Base-by-base conservation (phyloP, 1,140 invertebrate species). In the Hormaphis cornu region DNA sequence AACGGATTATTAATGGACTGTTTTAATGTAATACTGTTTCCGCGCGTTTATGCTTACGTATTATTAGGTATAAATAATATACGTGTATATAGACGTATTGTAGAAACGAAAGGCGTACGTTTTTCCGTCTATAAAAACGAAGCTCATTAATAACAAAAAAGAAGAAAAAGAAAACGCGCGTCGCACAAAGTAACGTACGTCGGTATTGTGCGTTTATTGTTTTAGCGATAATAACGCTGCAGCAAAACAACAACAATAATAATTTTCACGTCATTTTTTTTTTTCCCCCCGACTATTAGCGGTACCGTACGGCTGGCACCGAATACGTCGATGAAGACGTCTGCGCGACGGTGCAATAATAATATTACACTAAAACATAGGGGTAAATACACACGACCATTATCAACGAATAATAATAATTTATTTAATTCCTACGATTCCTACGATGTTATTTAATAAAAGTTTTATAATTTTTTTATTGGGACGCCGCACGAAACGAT, bases 391-490 rank as follows among this genome's bases (percentile, higher is more conserved):
- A 30, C 18, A 37, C 30, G 5, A n/a, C n/a, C n/a, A n/a, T n/a
- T n/a, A n/a, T n/a, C n/a, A n/a, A n/a, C n/a, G n/a, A n/a, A n/a
- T n/a, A n/a, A n/a, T n/a, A n/a, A n/a, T n/a, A n/a, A n/a, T n/a
- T n/a, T n/a, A n/a, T n/a, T n/a, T n/a, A n/a, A n/a, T n/a, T n/a
- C n/a, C n/a, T n/a, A n/a, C n/a, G n/a, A n/a, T n/a, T n/a, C n/a
- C n/a, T n/a, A n/a, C n/a, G n/a, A n/a, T n/a, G n/a, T n/a, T n/a
- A n/a, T n/a, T n/a, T 48, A 24, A 58, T 24, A 33, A 63, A 66
- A 48, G 42, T 66, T 66, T 66, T 48, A 46, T 66, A 66, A 66
- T 50, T 66, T 66, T n/a, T n/a, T 66, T 66, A 66, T 66, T 66
- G n/a, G 61, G 35, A 66, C 30, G 30, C 44, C 61, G 61, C 61